Evolutionary conservation across 2,888 invertebrate genomes (phyloP), one percentile per base, ranked within the genome.

Genomic region (Brachyptera risi): DNA sequence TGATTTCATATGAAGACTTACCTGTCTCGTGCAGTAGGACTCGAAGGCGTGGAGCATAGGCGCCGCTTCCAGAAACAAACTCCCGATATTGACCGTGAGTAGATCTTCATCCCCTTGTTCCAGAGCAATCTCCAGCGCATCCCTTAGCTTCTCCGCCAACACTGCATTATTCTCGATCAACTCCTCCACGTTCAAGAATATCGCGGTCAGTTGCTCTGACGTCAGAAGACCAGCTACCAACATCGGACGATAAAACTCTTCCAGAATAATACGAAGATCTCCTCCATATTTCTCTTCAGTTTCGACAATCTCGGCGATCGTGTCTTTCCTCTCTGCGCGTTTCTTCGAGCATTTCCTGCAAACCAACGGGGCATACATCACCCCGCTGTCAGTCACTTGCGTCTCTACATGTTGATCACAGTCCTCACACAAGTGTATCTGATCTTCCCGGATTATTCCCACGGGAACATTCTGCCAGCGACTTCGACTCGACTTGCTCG

Each of bases 281-380:
- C 95, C 82, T 19, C 95, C 94, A 73, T 96, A 96, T 72, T 95
- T 96, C 72, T 94, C 88, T 77, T 96, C 96, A 1, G 96, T 96
- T 76, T 96, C 96, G 3, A 95, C 91, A 64, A 96, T 93, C 79
- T 96, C 96, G 2, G 90, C 90, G 57, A 96, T 89, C 35, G 95
- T 96, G 79, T 96, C 95, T 72, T 94, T 93, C 59, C 96, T 83
- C 73, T 96, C 96, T 7, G 90, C 85, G 60, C 95, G 82, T 71
- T 90, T 90, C 72, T 93, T 91, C 62, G 86, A 82, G 74, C 96
- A 96, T 73, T 93, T 92, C 65, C 90, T 83, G 75, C 95, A 96
- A 31, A 92, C 85, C 64, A 91, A 76, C 1, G 90, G 89, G 26
- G 90, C 88, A 69, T 84, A 89, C 70, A 84, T 79, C 54, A 87